Percentiles rank a stretch among this genome's conserved stretches.
These are phyloP conservation scores for Cryptocheilus praepositus DNA, from an alignment of 2,888 invertebrate genomes.

Conservation along the genomic window DNA sequence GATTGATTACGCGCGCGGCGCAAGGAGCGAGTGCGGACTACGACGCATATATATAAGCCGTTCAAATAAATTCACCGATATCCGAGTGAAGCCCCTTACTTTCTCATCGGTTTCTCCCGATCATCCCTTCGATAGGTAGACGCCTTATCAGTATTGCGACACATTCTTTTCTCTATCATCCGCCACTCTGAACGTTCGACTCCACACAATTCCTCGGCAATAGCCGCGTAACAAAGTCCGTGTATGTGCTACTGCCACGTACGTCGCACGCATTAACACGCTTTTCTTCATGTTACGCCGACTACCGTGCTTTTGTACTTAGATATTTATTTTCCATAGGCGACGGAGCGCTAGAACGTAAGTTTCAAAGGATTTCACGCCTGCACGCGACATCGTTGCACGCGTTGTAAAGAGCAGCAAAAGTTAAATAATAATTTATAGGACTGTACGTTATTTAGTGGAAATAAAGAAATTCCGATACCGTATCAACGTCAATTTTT, in stretches of 20 bases:
- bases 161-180: no score
- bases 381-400: no score
- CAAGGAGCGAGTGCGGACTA: constrained; percentile 17
- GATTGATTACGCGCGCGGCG: constrained; percentile 47
- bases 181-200: no score
- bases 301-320: constrained; percentile 65
- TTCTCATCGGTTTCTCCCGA: neutral
- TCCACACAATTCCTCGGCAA: no score
- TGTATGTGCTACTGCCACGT: neutral
- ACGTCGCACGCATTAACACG: constrained; percentile 38
- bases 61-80: constrained; percentile 59
- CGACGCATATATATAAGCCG: constrained; percentile 35
- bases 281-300: constrained; percentile 30
- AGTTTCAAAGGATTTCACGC: neutral
- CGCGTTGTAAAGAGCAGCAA: constrained; percentile 14
- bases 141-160: no score
- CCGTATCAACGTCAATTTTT: no score
- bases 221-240: no score
- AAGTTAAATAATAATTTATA: constrained; percentile 35
- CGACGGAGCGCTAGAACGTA: constrained; percentile 29
- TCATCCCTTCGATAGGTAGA: no score
- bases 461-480: constrained; percentile 47
- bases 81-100: no score
- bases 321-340: constrained; percentile 66
- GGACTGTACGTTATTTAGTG: constrained; percentile 48